Evolutionary conservation across 1,140 invertebrate genomes (phyloP).

Genomic region (silkworm (Bombyx mori)): DNA sequence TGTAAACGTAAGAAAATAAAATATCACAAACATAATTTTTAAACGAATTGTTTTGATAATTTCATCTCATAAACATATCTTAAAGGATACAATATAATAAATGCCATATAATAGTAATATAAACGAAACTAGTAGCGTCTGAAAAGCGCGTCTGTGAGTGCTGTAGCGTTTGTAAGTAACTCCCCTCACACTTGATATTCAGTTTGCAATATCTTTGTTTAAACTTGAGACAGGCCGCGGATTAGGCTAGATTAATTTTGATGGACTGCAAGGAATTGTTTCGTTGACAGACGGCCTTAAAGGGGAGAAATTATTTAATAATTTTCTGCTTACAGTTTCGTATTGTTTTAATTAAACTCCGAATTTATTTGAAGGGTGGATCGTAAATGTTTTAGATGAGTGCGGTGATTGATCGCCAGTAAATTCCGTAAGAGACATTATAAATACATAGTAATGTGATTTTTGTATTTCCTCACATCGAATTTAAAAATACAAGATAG

Average conservation of each 20-base stretch:
- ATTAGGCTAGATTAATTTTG: conserved; percentile 69
- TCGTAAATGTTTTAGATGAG: conserved; percentile 15
- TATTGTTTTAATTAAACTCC: conserved; percentile 60
- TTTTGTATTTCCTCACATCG: neutral
- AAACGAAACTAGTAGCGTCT: no score
- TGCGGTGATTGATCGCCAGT: no score
- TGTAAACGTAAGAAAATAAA: no score
- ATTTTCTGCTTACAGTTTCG: conserved; percentile 48
- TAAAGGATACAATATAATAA: no score
- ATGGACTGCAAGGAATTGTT: conserved; percentile 64
- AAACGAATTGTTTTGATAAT: no score
- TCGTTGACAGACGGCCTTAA: conserved; percentile 53
- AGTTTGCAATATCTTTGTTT: conserved; percentile 63
- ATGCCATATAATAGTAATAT: no score
- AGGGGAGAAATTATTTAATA: conserved; percentile 53
- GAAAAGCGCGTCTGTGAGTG: no score
- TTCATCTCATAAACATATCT: no score
- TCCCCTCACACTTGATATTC: conserved; percentile 36
- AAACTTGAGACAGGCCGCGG: conserved; percentile 53
- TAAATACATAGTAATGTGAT: neutral
- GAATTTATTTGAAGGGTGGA: conserved; percentile 36
- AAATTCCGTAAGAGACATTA: neutral
- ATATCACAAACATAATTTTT: no score
- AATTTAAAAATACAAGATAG: neutral
- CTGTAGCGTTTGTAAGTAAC: conserved; percentile 10